Conservation (phyloP, 2,113 vertebrate genomes). For the Psophia crepitans region DNA sequence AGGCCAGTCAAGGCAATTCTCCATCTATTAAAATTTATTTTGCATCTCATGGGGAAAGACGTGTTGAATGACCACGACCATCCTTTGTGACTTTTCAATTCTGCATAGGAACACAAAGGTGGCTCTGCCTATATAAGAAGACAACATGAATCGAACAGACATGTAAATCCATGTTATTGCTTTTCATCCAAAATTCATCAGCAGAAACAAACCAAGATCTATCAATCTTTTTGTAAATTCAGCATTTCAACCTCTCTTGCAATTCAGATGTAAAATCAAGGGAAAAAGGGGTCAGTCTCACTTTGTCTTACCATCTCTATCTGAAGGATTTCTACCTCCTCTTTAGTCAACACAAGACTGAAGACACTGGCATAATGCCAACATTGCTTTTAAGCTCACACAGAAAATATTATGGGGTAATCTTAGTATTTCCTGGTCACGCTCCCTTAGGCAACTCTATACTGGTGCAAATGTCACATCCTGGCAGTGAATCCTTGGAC, state of each 20-base stretch:
- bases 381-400: slow-evolving; percentile 40
- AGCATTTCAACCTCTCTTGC: not conserved
- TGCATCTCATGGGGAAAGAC: not conserved
- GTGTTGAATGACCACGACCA: not conserved
- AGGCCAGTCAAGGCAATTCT: not conserved
- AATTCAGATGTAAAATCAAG: not conserved
- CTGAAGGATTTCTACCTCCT: not conserved
- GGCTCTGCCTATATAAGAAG: not conserved
- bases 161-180: not conserved
- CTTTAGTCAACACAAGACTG: not conserved
- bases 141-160: not conserved
- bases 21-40: not conserved
- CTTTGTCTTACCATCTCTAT: not conserved
- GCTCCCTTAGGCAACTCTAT: not conserved
- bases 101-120: not conserved
- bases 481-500: slow-evolving; percentile 2
- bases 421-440: slow-evolving; percentile 44
- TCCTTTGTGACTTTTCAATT: not conserved
- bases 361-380: not conserved
- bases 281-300: not conserved
- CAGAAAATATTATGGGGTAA: slow-evolving; percentile 35
- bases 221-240: not conserved
- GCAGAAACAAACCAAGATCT: not conserved
- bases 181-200: not conserved
- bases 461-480: slow-evolving; percentile 13